Evolutionary conservation across 2,888 invertebrate species (phyloP).

Genomic region (Linnaemya vulpina): DNA sequence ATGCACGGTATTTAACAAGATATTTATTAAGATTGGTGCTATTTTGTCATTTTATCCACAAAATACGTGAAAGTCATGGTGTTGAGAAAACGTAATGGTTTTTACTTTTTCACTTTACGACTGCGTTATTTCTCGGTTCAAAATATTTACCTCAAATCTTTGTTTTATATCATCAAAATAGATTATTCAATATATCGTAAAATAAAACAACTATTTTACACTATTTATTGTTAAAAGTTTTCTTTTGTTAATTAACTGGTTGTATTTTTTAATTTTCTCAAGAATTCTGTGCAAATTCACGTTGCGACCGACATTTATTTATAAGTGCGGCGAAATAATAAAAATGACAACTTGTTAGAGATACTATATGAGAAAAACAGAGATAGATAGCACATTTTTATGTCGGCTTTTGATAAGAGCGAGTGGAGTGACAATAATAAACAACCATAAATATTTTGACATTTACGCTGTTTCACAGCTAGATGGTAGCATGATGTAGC

Average conservation of each 20-base stretch:
- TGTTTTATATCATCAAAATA: neutral
- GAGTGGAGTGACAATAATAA: constrained; percentile 11
- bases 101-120: constrained; percentile 41
- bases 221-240: constrained; percentile 3
- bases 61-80: neutral
- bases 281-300: constrained; percentile 65
- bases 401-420: constrained; percentile 53
- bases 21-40: neutral
- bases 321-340: constrained; percentile 57
- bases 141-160: constrained; percentile 58
- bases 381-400: neutral
- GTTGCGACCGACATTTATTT: constrained; percentile 71
- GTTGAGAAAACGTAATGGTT: constrained; percentile 12
- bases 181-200: neutral
- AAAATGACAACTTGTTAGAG: constrained; percentile 13
- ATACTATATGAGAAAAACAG: constrained; percentile 35
- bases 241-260: constrained; percentile 30
- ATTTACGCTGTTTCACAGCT: neutral
- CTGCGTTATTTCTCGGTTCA: constrained; percentile 63
- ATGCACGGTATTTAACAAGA: neutral
- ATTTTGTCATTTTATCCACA: constrained; percentile 9
- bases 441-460: neutral
- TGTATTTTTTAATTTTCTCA: constrained; percentile 45
- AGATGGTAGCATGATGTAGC: constrained; percentile 30
- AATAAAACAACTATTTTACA: neutral